Base-by-base conservation (phyloP, 2,888 invertebrate genomes). In the Aquatica leii region DNA sequence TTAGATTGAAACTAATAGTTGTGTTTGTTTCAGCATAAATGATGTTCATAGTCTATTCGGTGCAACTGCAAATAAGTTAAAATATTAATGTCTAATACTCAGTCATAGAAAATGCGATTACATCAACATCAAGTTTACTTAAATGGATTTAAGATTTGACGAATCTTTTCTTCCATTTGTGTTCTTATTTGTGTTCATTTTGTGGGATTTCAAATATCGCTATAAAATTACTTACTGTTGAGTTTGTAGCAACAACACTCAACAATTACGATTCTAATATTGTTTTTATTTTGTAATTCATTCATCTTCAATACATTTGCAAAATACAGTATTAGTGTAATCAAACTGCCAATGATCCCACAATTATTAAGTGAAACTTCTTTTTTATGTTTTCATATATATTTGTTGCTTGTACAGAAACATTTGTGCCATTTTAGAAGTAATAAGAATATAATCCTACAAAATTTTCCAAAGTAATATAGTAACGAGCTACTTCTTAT, bases 381-480 rank as follows among this genome's bases (percentile, higher is more conserved):
- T 73, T 74, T 74, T 77, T 52, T 73, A 73, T 72, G 71, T 69
- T 72, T 69, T 70, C 67, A 71, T 68, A 46, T 64, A 65, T 69
- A 67, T 67, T 62, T 68, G 66, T 57, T 69, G 65, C 69, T 66
- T 76, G 75, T 77, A 76, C 73, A 75, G 71, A 74, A 76, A 74
- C 67, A 71, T 74, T 77, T 76, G 80, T 80, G 80, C 80, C 80
- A 80, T 80, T 79, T 76, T 78, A 77, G 76, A 71, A 70, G 72
- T 78, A 77, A 76, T 69, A 69, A 70, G 66, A 61, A 59, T 62
- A 61, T 40, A 54, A 56, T 62, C 48, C 59, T 61, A 68, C 58
- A 54, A 63, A 59, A 63, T 31, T 40, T 53, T 62, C 55, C 57
- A 59, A 59, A 59, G 53, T 48, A 62, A 58, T 49, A 37, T 62